Percentiles rank a stretch among this genome's conserved stretches.
These are phyloP conservation scores for Pavo muticus DNA, from an alignment of 2,113 vertebrate species.

Conservation along the genomic window DNA sequence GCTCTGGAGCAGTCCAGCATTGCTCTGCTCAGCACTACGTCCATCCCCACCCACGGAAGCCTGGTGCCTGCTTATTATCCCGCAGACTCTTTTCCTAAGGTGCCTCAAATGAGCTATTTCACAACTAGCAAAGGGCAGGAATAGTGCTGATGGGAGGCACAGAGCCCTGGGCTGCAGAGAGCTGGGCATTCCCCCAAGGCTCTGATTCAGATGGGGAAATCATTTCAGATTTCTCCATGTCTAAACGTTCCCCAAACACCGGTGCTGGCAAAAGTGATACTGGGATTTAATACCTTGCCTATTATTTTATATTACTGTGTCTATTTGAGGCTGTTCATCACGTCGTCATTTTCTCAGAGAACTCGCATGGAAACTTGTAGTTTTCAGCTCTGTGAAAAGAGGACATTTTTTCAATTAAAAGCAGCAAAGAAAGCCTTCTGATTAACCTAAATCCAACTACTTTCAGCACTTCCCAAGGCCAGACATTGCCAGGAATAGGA, in stretches of 20 bases:
- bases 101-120: not conserved
- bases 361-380: fast-evolving
- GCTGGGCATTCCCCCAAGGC: not conserved
- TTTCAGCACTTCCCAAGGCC: not conserved
- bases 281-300: not conserved
- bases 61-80: not conserved
- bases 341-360: not conserved
- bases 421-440: not conserved
- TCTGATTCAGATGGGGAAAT: not conserved
- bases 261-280: not conserved
- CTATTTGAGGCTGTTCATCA: not conserved
- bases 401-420: not conserved
- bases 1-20: not conserved
- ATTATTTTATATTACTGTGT: not conserved
- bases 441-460: not conserved
- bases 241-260: not conserved
- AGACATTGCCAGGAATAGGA: not conserved
- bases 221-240: not conserved
- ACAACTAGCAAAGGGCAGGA: not conserved
- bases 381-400: not conserved
- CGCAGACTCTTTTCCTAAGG: not conserved
- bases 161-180: not conserved
- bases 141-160: no score
- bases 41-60: not conserved
- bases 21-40: not conserved